Base-by-base conservation (phyloP, 2,113 vertebrate genomes). In the Oophaga pumilio region DNA sequence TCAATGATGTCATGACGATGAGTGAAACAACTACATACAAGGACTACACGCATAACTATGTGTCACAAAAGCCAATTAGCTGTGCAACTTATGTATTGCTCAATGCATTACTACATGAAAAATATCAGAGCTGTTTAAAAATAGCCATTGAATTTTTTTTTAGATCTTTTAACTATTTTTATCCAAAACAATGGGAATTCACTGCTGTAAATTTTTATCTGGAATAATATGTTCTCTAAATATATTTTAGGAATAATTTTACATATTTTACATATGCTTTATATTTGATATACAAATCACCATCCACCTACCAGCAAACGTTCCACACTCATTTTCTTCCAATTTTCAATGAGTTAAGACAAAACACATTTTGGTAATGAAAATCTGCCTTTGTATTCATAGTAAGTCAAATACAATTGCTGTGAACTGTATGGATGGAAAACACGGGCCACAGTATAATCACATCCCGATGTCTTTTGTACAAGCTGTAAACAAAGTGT, bases 401-500 rank as follows among this genome's bases (percentile, higher is more conserved):
- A 74, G 71, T 74, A 49, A 74, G 71, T 74, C 71, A 74, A 74
- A 74, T 74, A 74, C 43, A 74, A 50, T 50, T 50, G 43, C 18
- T 73, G 43, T 22, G 71, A 74, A 50, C 71, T 22, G 33, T 74
- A 50, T 56, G 20, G 20, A 52, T 76, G 13, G 22, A 80, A 80
- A 60, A 4, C 77, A 57, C 8, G 5, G 56, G 17, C 14, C 6
- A n/a, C 52, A 17, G 22, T 14, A 82, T 82, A 52, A 82, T 82
- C 60, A 52, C 22, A 68, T 53, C 43, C 62, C 22, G 60, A 68
- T 82, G 33, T 52, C 0, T 68, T 15, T 1, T 15, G 22, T 18
- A 15, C 43, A 52, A 11, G 24, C 15, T 62, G 49, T 49, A 82
- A 68, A 68, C 49, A 68, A 52, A 68, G 12, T 66, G 24, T 50